Base-by-base conservation (phyloP, 2,888 invertebrate genomes). In the Melipona beecheii region DNA sequence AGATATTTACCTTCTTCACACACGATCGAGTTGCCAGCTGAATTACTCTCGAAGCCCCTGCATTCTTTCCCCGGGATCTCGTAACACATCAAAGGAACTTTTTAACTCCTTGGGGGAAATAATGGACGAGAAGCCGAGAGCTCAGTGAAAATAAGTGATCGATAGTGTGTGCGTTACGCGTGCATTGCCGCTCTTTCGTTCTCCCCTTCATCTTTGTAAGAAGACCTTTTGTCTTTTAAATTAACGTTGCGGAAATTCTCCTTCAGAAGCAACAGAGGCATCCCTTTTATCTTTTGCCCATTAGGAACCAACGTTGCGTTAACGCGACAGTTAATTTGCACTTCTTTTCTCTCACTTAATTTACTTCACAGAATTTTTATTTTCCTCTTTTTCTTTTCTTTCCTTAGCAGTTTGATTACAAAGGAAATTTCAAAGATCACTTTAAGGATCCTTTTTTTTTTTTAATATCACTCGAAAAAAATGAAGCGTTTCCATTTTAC, bases 61-160 rank as follows among this genome's bases (percentile, higher is more conserved):
- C 56, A 31, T 65, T 60, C 52, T 31, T 11, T 9, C 9, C 50
- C 27, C 50, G n/a, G 21, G 65, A 65, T 65, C 58, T 64, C 50
- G 64, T 56, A 54, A 50, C 9, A 64, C 73, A 65, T 49, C 58
- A 58, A 50, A 64, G 58, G 24, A 69, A 81, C 81, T 73, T 73
- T 49, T 58, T 17, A 49, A n/a, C 56, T 43, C 80, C 80, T 52
- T 36, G 31, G 80, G 80, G 66, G 70, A 77, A 70, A 77, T 77
- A 70, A 70, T 70, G 36, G 36, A 72, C 27, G 66, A 36, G 43
- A 43, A 43, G 43, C 43, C 9, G 27, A 65, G 13, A 21, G 27
- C n/a, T n/a, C 31, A 17, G 72, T 31, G 36, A 62, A 84, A 15
- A 64, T 78, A 31, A 21, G 70, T 66, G 56, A 78, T 78, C 75